Evolutionary conservation across 2,888 invertebrate genomes (phyloP).

Genomic region (Willowsia nigromaculata): DNA sequence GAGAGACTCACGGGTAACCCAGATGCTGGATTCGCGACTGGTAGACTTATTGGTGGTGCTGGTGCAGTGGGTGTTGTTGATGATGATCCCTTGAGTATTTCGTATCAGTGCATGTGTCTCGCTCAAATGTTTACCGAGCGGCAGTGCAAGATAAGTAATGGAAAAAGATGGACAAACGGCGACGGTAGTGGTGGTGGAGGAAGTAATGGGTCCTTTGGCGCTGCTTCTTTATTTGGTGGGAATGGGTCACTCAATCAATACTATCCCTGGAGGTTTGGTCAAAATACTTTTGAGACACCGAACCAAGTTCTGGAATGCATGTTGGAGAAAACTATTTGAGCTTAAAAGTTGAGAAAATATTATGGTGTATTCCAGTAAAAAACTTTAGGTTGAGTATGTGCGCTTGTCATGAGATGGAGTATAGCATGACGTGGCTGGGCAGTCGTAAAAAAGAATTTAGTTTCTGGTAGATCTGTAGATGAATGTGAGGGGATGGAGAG

Average conservation of each 20-base stretch:
- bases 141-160: not conserved
- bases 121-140: constrained; percentile 48
- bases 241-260: constrained; percentile 18
- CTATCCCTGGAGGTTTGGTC: constrained; percentile 53
- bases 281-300: not conserved
- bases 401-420: too few species aligned
- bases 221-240: not conserved
- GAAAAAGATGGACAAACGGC: not conserved
- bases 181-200: not conserved
- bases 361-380: not conserved
- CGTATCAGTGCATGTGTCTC: constrained; percentile 49
- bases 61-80: not conserved
- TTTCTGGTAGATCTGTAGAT: not conserved
- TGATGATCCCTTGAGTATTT: constrained; percentile 55
- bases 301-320: constrained; percentile 20
- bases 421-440: too few species aligned
- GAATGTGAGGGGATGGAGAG: not conserved
- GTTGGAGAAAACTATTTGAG: constrained; percentile 52
- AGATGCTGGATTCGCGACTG: not conserved
- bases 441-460: not conserved
- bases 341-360: not conserved
- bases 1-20: not conserved
- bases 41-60: not conserved
- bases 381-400: too few species aligned
- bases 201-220: not conserved